Conservation (phyloP, 2,888 invertebrate genomes). For the Liposcelis brunnea region DNA sequence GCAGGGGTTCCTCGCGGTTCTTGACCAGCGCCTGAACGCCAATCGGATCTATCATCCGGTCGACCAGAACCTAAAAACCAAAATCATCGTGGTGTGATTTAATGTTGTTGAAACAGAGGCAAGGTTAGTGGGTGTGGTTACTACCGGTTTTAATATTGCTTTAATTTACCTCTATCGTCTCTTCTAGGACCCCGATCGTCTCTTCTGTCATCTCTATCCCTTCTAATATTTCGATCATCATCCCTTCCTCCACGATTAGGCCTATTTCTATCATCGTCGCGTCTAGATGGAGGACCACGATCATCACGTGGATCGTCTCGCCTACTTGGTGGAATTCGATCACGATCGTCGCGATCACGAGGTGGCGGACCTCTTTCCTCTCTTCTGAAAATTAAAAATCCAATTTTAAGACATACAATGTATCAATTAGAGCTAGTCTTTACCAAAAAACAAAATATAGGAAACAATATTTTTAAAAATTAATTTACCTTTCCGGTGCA, state of each 20-base stretch:
- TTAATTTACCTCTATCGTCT: slow-evolving; percentile 16
- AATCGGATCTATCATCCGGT: slow-evolving; percentile 16
- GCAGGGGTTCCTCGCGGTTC: slow-evolving; percentile 8
- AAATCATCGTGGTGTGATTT: too few species aligned
- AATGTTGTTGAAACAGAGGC: too few species aligned
- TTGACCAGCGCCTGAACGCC: too few species aligned
- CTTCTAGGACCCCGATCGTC: slow-evolving; percentile 22
- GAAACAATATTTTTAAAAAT: not conserved
- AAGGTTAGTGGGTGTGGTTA: too few species aligned
- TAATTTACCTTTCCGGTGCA: not conserved
- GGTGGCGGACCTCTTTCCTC: not conserved
- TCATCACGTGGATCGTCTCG: slow-evolving; percentile 8
- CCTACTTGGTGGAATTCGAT: slow-evolving; percentile 3
- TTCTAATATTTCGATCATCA: slow-evolving; percentile 23
- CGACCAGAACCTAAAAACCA: slow-evolving; percentile 7
- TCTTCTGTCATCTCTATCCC: slow-evolving; percentile 22
- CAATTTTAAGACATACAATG: too few species aligned
- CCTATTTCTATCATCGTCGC: slow-evolving; percentile 25
- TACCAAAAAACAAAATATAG: too few species aligned
- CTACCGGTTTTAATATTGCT: not conserved
- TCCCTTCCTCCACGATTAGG: slow-evolving; percentile 27
- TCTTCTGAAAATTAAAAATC: too few species aligned
- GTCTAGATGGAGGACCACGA: slow-evolving; percentile 21
- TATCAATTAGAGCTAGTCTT: too few species aligned
- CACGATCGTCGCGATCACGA: slow-evolving; percentile 18